phyloP scores from a whole-genome alignment of 2,113 vertebrate species.

The Brachirus orientalis region DNA sequence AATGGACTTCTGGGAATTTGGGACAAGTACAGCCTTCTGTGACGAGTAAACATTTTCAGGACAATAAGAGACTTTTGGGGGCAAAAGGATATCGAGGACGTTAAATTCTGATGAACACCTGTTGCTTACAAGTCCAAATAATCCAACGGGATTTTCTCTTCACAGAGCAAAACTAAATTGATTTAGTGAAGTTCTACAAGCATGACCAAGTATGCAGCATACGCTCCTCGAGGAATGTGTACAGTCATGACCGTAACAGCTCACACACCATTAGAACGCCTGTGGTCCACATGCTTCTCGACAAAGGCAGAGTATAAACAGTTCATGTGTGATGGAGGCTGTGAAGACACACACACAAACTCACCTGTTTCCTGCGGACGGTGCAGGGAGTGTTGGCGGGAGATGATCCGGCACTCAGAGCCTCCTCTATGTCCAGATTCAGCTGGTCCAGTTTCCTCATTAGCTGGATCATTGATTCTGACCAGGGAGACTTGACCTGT shows the following conservation, averaged over 20 bases:
- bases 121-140: constrained; percentile 49
- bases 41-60: no score
- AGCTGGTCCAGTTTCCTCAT: constrained; percentile 88
- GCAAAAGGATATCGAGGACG: constrained; percentile 7
- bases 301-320: background rate
- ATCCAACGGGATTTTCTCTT: constrained; percentile 52
- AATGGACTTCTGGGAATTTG: no score
- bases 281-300: constrained; percentile 10
- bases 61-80: no score
- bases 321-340: background rate
- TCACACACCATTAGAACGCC: constrained; percentile 22
- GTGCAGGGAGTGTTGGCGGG: constrained; percentile 80
- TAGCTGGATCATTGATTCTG: constrained; percentile 86
- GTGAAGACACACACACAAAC: constrained; percentile 8
- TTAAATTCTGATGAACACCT: constrained; percentile 51
- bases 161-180: constrained; percentile 61
- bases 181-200: constrained; percentile 60
- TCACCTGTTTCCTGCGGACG: constrained; percentile 80
- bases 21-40: no score
- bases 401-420: constrained; percentile 84
- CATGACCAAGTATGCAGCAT: constrained; percentile 70
- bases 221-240: constrained; percentile 52
- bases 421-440: constrained; percentile 89
- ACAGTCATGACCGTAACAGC: constrained; percentile 47
- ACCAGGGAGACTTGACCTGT: constrained; percentile 78